A percentile compares a stretch with the other conserved stretches of the same genome.
These are phyloP conservation scores for Zaprionus lineosus DNA, from an alignment of 2,888 invertebrate species.

Conservation along the genomic window DNA sequence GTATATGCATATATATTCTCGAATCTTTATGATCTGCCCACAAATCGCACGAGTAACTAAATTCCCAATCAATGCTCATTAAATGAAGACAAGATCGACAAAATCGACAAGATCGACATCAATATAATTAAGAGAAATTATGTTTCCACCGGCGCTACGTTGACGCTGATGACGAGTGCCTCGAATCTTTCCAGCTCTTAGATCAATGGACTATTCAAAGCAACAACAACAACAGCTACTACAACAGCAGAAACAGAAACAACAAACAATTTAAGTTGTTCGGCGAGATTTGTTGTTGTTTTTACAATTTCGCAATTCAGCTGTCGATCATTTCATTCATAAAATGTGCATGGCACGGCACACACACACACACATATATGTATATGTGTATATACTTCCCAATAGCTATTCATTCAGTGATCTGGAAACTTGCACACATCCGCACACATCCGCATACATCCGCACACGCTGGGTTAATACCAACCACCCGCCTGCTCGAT, in stretches of 20 bases:
- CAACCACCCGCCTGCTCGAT: constrained; percentile 65
- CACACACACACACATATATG: constrained; percentile 15
- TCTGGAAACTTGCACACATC: too few species aligned
- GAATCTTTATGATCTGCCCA: constrained; percentile 26
- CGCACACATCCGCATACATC: constrained; percentile 69
- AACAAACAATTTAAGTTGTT: constrained; percentile 21
- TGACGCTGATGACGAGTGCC: constrained; percentile 33
- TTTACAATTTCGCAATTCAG: constrained; percentile 79
- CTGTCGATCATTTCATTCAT: constrained; percentile 81
- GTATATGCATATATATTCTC: constrained; percentile 14
- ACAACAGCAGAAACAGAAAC: constrained; percentile 16
- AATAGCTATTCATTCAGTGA: constrained; percentile 54
- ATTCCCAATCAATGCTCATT: constrained; percentile 77
- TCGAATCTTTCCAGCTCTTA: constrained; percentile 63
- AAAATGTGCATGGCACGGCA: constrained; percentile 63
- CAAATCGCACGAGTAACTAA: constrained; percentile 58
- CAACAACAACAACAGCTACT: constrained; percentile 1
- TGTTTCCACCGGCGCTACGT: constrained; percentile 74
- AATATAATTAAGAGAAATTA: constrained; percentile 80
- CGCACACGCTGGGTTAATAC: constrained; percentile 66
- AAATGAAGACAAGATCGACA: constrained; percentile 68
- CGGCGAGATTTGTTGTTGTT: constrained; percentile 48
- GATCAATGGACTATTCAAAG: constrained; percentile 58
- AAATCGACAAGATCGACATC: constrained; percentile 68
- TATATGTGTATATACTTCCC: constrained; percentile 13